Percentiles rank a stretch among this genome's conserved stretches.
phyloP scores from a whole-genome alignment of 2,797 vertebrate genomes.

The Pseudochaenichthys georgianus region DNA sequence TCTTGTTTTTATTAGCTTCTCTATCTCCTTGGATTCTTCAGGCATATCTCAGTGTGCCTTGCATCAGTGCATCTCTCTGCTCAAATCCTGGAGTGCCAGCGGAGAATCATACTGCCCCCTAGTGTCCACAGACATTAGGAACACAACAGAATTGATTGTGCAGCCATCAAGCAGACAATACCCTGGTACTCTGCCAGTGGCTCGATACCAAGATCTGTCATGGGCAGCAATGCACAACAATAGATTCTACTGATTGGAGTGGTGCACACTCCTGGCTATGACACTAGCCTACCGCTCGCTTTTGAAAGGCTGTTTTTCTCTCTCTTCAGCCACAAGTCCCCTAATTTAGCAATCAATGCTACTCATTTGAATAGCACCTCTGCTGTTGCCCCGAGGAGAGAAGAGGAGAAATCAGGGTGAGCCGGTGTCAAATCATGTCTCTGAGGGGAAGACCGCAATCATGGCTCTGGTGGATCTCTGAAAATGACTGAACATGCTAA shows the following conservation, averaged over 20 bases:
- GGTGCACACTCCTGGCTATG: constrained; percentile 75
- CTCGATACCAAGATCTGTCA: constrained; percentile 82
- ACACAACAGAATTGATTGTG: constrained; percentile 72
- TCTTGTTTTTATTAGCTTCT: constrained; percentile 68
- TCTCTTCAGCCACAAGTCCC: constrained; percentile 70
- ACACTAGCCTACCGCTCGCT: constrained; percentile 71
- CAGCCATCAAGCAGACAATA: constrained; percentile 78
- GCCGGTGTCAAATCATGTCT: constrained; percentile 56
- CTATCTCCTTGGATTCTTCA: constrained; percentile 72
- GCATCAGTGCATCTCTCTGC: constrained; percentile 58
- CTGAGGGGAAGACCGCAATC: constrained; percentile 55
- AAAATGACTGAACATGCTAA: constrained; percentile 29
- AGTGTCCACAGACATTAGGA: constrained; percentile 45
- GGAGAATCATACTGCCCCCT: constrained; percentile 85
- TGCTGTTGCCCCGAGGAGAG: constrained; percentile 50
- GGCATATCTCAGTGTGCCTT: constrained; percentile 48
- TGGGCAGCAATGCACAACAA: constrained; percentile 80
- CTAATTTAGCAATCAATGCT: constrained; percentile 82
- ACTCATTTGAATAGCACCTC: constrained; percentile 78
- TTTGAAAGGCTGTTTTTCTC: constrained; percentile 75
- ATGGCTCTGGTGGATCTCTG: constrained; percentile 31
- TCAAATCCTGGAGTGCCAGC: constrained; percentile 35
- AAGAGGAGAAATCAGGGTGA: constrained; percentile 53
- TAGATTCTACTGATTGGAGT: constrained; percentile 84
- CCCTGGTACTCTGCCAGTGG: constrained; percentile 81